A percentile compares a stretch with the other conserved stretches of the same genome.
These are phyloP conservation scores for Antheraea pernyi DNA, from an alignment of 1,140 invertebrate genomes.

Conservation along the genomic window DNA sequence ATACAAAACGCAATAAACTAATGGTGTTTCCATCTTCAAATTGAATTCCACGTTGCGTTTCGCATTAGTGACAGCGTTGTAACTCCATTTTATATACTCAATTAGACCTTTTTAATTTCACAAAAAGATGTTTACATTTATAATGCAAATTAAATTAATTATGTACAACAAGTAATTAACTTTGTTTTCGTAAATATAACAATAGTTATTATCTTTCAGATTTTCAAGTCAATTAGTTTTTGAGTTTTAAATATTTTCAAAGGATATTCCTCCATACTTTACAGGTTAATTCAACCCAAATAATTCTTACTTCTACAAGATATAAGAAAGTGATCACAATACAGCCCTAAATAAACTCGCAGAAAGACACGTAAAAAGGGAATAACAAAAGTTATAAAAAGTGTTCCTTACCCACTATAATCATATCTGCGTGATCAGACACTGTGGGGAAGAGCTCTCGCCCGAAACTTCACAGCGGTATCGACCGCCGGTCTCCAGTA, in stretches of 20 bases:
- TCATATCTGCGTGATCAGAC: constrained; percentile 89
- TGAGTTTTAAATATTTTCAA: too few relatives aligned
- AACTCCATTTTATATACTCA: too few relatives aligned
- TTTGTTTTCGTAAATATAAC: too few relatives aligned
- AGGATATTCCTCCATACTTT: not conserved
- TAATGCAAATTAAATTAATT: too few relatives aligned
- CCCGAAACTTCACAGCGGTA: constrained; percentile 95
- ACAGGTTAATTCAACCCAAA: not conserved
- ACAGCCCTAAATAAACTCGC: not conserved
- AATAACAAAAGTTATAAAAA: constrained; percentile 8
- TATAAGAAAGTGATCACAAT: not conserved
- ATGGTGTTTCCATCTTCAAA: constrained; percentile 20
- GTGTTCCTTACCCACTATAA: constrained; percentile 83
- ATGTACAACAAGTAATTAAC: too few relatives aligned
- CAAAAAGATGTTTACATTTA: too few relatives aligned
- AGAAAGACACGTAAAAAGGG: not conserved
- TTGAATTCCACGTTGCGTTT: constrained; percentile 18
- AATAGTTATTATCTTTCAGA: too few relatives aligned
- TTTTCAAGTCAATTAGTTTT: too few relatives aligned
- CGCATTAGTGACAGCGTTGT: too few relatives aligned
- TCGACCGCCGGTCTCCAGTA: constrained; percentile 87
- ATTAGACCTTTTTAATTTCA: too few relatives aligned
- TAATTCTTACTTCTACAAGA: constrained; percentile 3
- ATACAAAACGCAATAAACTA: constrained; percentile 23
- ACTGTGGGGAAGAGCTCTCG: constrained; percentile 91